Conservation (phyloP, 2,797 vertebrate genomes). For the Rhinatrema bivittatum region DNA sequence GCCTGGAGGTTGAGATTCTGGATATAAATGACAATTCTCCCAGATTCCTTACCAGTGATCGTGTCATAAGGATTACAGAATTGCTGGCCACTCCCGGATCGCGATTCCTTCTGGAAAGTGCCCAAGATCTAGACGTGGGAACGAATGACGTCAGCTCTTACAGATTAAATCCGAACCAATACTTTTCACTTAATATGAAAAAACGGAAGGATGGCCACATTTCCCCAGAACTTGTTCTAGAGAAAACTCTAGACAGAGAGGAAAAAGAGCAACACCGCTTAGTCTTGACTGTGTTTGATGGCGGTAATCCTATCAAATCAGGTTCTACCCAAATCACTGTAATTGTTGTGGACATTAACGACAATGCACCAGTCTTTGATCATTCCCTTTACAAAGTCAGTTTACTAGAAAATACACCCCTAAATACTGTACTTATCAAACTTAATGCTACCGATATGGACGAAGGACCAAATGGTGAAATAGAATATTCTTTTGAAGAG, state of each 20-base stretch:
- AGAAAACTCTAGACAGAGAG: slow-evolving; percentile 41
- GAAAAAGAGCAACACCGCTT: slow-evolving; percentile 33
- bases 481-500: slow-evolving; percentile 79
- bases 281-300: slow-evolving; percentile 36
- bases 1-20: slow-evolving; percentile 39
- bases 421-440: slow-evolving; percentile 32
- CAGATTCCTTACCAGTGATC: slow-evolving; percentile 31
- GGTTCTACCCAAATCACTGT: slow-evolving; percentile 37
- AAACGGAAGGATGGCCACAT: slow-evolving; percentile 51
- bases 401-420: slow-evolving; percentile 30
- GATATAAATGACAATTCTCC: slow-evolving; percentile 47
- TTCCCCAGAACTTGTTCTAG: slow-evolving; percentile 37
- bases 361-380: slow-evolving; percentile 43
- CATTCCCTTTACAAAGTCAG: slow-evolving; percentile 36
- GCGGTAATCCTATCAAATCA: slow-evolving; percentile 35
- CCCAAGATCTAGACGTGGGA: slow-evolving; percentile 35
- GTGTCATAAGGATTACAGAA: slow-evolving; percentile 39
- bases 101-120: slow-evolving; percentile 36
- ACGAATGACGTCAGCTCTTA: slow-evolving; percentile 43
- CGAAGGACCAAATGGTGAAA: slow-evolving; percentile 38
- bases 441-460: slow-evolving; percentile 37
- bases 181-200: slow-evolving; percentile 51
- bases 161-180: slow-evolving; percentile 32
- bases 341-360: slow-evolving; percentile 42
- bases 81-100: slow-evolving; percentile 47